Evolutionary conservation across 2,797 vertebrate species (phyloP).

Genomic region (Adrianichthys oophorus): DNA sequence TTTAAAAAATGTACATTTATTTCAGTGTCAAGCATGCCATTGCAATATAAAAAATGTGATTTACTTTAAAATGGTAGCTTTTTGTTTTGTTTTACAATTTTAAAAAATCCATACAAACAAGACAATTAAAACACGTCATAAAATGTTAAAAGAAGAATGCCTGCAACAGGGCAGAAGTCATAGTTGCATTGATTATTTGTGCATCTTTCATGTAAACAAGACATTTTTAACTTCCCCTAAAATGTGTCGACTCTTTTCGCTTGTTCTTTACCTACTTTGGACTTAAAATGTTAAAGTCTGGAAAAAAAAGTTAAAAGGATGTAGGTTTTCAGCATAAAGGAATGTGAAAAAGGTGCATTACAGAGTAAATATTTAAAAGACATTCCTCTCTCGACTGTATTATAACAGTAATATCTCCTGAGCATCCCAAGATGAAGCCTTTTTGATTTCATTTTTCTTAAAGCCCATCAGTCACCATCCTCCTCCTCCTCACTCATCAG

Average conservation of each 20-base stretch:
- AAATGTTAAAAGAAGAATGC: too few relatives aligned
- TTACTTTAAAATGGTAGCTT: too few relatives aligned
- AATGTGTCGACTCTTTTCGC: too few relatives aligned
- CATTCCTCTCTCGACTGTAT: constrained; percentile 1
- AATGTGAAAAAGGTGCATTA: constrained; percentile 28
- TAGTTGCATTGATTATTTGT: too few relatives aligned
- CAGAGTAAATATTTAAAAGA: constrained; percentile 11
- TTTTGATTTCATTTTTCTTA: neutral
- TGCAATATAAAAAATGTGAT: too few relatives aligned
- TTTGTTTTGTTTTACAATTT: constrained; percentile 9
- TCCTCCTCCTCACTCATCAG: constrained; percentile 69
- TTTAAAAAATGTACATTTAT: constrained; percentile 12
- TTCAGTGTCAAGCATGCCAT: constrained; percentile 7
- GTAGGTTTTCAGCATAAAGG: neutral
- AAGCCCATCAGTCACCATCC: constrained; percentile 28
- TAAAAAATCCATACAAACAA: constrained; percentile 2
- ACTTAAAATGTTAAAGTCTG: too few relatives aligned
- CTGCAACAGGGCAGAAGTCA: too few relatives aligned
- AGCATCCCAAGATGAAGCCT: constrained; percentile 23
- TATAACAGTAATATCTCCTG: constrained; percentile 20
- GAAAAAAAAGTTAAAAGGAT: too few relatives aligned
- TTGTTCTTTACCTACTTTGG: too few relatives aligned
- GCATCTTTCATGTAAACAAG: too few relatives aligned
- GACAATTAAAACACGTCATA: neutral
- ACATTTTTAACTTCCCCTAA: too few relatives aligned